Evolutionary conservation across 2,888 invertebrate genomes (phyloP).

Genomic region (Cataglyphis rosenhaueri): DNA sequence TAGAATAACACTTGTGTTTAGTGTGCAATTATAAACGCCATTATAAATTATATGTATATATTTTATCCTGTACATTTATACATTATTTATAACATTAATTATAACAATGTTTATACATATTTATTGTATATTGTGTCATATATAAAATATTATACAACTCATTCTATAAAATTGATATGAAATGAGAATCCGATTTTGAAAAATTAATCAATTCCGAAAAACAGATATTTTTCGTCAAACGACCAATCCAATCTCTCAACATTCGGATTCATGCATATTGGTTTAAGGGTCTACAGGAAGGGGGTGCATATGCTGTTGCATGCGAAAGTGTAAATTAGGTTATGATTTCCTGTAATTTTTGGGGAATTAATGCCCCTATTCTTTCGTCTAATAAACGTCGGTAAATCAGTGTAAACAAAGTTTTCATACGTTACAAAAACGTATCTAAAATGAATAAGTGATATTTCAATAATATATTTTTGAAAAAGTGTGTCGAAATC

Average conservation of each 20-base stretch:
- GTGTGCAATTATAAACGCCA: slow-evolving; percentile 9
- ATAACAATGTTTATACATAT: slow-evolving; percentile 6
- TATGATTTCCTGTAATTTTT: not conserved
- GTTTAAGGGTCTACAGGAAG: not conserved
- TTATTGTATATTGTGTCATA: not conserved
- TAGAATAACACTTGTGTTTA: not conserved
- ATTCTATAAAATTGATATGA: not conserved
- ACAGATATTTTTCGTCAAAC: not conserved
- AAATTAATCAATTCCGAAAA: not conserved
- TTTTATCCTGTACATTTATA: slow-evolving; percentile 15
- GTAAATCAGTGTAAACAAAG: not conserved
- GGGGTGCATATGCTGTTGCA: not conserved
- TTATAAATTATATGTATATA: slow-evolving; percentile 36
- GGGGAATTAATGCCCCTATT: not conserved
- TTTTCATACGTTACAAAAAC: too few species aligned
- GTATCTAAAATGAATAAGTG: too few species aligned
- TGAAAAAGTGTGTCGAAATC: not conserved
- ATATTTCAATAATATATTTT: not conserved
- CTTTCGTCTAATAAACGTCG: not conserved
- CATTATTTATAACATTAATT: too few species aligned
- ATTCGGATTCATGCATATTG: not conserved
- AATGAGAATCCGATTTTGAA: not conserved
- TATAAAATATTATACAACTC: not conserved
- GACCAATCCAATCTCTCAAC: slow-evolving; percentile 8
- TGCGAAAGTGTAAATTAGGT: not conserved